Base-by-base conservation (phyloP, 2,113 vertebrate genomes). In the Nycticorax nycticorax region DNA sequence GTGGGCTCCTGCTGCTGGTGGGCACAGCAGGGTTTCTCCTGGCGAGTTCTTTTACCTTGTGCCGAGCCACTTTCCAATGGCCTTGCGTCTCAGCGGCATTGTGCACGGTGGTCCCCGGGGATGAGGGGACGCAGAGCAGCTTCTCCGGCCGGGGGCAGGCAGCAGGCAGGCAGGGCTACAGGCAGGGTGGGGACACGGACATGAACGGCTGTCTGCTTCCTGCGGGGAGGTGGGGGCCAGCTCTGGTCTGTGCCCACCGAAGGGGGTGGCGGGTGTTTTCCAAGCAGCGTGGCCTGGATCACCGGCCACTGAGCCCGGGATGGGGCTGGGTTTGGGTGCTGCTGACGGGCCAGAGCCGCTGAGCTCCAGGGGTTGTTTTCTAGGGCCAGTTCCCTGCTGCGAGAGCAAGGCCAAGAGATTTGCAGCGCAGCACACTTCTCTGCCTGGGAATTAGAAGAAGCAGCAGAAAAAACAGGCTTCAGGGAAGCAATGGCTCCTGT, bases 351-450 rank as follows among this genome's bases (percentile, higher is more conserved):
- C 66, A 23, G 71, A 82, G 75, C 69, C 74, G 50, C 82, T 68
- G 68, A 69, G 39, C 69, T 48, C 71, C 52, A 10, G 43, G 39
- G 3, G 2, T 6, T 20, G 45, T 43, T 80, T 43, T 24, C 69
- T 4, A 60, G 39, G 28, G 55, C 39, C 63, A 8, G 11, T 39
- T 78, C 39, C 22, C 24, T 27, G 21, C 63, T 73, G 53, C 0
- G 0, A 66, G 68, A 66, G 30, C 1, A 0, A 56, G 45, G 26
- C 50, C 0, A 0, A 32, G 62, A 72, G 68, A 71, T 87, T 21
- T 74, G 52, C 73, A 74, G 30, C 50, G 35, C 41, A 27, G 32
- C 0, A 0, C 24, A 3, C 16, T 64, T 55, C 24, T 79, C 20
- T 85, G 52, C 52, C 17, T 5, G 2, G 45, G 64, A 93, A 78